Evolutionary conservation across 2,797 vertebrate species (phyloP).

Genomic region (Eulemur mongoz): DNA sequence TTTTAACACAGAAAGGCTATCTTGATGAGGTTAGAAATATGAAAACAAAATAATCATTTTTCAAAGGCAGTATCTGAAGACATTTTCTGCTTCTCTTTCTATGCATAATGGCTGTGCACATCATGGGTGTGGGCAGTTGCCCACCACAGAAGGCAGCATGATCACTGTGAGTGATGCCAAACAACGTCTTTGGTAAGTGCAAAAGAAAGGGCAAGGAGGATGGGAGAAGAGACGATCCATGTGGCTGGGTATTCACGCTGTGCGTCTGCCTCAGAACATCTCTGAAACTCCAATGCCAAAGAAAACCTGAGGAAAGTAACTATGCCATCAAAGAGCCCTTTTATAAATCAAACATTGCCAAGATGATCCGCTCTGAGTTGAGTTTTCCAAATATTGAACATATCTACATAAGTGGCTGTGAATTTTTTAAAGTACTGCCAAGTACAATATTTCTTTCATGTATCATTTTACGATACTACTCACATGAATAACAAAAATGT

Average conservation of each 20-base stretch:
- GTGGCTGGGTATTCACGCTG: neutral
- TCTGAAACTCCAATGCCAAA: neutral
- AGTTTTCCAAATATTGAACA: neutral
- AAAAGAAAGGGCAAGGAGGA: neutral
- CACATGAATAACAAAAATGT: conserved; percentile 17
- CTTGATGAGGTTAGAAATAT: neutral
- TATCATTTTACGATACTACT: neutral
- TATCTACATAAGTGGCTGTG: neutral
- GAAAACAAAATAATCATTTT: neutral
- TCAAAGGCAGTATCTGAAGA: neutral
- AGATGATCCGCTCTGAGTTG: neutral
- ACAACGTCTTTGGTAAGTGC: neutral
- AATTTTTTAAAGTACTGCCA: neutral
- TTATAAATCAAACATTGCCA: neutral
- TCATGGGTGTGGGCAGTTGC: neutral
- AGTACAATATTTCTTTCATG: neutral
- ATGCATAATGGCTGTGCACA: neutral
- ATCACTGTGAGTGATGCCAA: neutral
- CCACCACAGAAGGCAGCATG: neutral
- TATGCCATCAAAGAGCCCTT: neutral
- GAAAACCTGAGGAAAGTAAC: neutral
- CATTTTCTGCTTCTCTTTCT: neutral
- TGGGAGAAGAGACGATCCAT: neutral
- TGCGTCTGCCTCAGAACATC: neutral
- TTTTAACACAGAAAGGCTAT: neutral